These are phyloP conservation scores for Lampris incognitus DNA, from an alignment of 2,113 vertebrate species.

Conservation along the genomic window DNA sequence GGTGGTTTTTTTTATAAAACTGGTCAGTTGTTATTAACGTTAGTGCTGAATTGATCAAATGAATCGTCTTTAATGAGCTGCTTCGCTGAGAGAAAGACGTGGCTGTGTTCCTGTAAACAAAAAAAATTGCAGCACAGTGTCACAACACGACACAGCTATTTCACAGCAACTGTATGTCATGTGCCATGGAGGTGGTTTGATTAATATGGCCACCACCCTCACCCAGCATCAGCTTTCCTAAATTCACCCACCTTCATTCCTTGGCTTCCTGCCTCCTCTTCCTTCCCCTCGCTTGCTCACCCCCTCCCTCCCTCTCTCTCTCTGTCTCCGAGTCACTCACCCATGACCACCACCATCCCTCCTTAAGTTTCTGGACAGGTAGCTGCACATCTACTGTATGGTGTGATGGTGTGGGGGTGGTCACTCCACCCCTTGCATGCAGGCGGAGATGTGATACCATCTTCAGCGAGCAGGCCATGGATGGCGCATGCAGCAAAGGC, in stretches of 20 bases:
- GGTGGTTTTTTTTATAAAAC: conserved; percentile 48
- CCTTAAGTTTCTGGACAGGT: conserved; percentile 53
- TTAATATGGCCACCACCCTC: conserved; percentile 34
- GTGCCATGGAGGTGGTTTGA: conserved; percentile 43
- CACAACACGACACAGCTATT: too few relatives aligned
- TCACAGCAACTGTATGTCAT: conserved; percentile 6
- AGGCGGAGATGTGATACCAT: conserved; percentile 93
- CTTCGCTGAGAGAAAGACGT: not conserved
- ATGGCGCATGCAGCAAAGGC: conserved; percentile 42
- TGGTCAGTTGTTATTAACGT: conserved; percentile 32
- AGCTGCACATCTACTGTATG: conserved; percentile 46
- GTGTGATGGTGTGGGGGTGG: conserved; percentile 70
- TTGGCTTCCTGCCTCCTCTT: conserved; percentile 50
- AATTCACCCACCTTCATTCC: conserved; percentile 71
- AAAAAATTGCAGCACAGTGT: too few relatives aligned
- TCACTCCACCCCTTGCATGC: conserved; percentile 90
- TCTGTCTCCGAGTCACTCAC: conserved; percentile 82
- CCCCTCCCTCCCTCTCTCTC: conserved; percentile 63
- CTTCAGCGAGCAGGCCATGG: conserved; percentile 75
- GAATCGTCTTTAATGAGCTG: not conserved
- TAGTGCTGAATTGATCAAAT: not conserved
- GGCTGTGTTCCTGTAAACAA: not conserved
- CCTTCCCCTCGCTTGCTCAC: conserved; percentile 28
- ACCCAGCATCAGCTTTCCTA: conserved; percentile 26
- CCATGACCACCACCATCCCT: conserved; percentile 31